A percentile compares a stretch with the other conserved stretches of the same genome.
These are phyloP conservation scores for Agonopterix alstromeriana DNA, from an alignment of 2,888 invertebrate genomes.

Conservation along the genomic window DNA sequence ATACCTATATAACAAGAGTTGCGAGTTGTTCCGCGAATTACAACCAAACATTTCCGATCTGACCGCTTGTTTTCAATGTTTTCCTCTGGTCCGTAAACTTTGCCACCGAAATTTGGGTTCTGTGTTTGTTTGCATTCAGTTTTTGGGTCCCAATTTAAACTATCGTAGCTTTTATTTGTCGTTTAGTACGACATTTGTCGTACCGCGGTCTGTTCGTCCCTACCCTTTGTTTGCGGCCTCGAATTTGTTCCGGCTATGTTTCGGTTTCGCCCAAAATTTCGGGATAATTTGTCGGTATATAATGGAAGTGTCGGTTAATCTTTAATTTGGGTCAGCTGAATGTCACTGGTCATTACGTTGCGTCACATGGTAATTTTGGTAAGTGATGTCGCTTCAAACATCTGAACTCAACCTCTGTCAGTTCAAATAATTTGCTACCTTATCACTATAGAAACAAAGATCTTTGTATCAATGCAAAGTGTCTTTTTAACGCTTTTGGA, in stretches of 20 bases:
- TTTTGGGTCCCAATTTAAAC: slow-evolving; percentile 73
- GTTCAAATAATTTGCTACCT: too few species aligned
- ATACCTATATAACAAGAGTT: slow-evolving; percentile 8
- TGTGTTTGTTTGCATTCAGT: slow-evolving; percentile 66
- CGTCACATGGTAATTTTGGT: slow-evolving; percentile 41
- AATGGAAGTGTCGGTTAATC: slow-evolving; percentile 58
- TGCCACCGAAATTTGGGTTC: slow-evolving; percentile 42
- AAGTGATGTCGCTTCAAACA: slow-evolving; percentile 32
- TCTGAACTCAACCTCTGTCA: too few species aligned
- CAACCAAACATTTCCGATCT: slow-evolving; percentile 46
- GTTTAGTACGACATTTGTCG: slow-evolving; percentile 67
- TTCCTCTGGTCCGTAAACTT: slow-evolving; percentile 55
- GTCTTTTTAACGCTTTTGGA: too few species aligned
- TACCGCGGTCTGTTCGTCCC: slow-evolving; percentile 39
- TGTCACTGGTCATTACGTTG: slow-evolving; percentile 43
- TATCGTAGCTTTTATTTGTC: slow-evolving; percentile 71
- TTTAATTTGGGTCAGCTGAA: slow-evolving; percentile 57
- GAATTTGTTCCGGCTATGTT: slow-evolving; percentile 52
- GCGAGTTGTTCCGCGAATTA: slow-evolving; percentile 37
- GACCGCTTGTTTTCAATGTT: slow-evolving; percentile 55
- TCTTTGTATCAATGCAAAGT: too few species aligned
- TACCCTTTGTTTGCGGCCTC: slow-evolving; percentile 56
- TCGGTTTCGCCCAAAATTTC: slow-evolving; percentile 45
- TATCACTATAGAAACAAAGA: too few species aligned
- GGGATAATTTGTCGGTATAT: slow-evolving; percentile 53